A percentile compares a stretch with the other conserved stretches of the same genome.
Evolutionary conservation across 1,140 invertebrate species (phyloP).

Genomic region (Diachasmimorpha longicaudata): DNA sequence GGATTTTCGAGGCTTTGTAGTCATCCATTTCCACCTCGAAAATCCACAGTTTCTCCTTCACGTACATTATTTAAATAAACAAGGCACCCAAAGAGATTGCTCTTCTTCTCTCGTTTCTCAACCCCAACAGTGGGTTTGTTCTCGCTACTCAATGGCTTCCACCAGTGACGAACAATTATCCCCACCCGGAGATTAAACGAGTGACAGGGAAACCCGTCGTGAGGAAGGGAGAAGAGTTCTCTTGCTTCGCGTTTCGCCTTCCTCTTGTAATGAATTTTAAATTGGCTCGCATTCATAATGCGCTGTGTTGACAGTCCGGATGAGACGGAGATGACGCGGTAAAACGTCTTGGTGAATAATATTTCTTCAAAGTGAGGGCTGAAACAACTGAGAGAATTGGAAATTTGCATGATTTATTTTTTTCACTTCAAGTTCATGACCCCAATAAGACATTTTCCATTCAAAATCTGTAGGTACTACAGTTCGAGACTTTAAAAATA

Average conservation of each 20-base stretch:
- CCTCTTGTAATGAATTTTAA: conserved; percentile 62
- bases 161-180: conserved; percentile 61
- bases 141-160: background rate
- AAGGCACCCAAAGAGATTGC: conserved; percentile 51
- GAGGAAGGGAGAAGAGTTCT: conserved; percentile 3
- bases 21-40: conserved; percentile 53
- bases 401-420: conserved; percentile 1
- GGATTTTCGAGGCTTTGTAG: conserved; percentile 57
- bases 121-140: conserved; percentile 8
- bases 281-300: conserved; percentile 60
- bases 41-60: conserved; percentile 14
- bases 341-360: conserved; percentile 50
- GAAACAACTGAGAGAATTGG: background rate
- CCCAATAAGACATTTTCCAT: too few relatives aligned
- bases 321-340: conserved; percentile 58
- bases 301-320: conserved; percentile 47
- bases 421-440: too few relatives aligned
- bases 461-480: too few relatives aligned
- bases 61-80: conserved; percentile 63
- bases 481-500: background rate
- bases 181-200: conserved; percentile 37
- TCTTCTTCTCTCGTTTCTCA: conserved; percentile 30
- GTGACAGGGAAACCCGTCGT: conserved; percentile 33
- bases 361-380: conserved; percentile 22
- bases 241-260: conserved; percentile 20